These are phyloP conservation scores for Stictonetta naevosa DNA, from an alignment of 2,113 vertebrate genomes.

Conservation along the genomic window DNA sequence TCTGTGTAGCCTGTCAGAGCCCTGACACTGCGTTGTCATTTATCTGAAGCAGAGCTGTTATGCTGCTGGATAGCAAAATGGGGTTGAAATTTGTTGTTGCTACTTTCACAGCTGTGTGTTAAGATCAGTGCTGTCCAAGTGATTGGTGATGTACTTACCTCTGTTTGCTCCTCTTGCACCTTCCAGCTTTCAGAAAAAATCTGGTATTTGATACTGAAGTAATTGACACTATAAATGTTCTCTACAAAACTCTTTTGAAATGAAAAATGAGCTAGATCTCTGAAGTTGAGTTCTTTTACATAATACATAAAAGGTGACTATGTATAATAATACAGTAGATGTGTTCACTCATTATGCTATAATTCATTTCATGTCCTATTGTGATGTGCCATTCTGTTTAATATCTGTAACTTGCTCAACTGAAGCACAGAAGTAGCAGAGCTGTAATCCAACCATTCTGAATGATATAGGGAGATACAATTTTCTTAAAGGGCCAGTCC, in stretches of 20 bases:
- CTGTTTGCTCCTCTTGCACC: background rate
- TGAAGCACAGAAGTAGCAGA: conserved; percentile 25
- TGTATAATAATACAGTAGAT: background rate
- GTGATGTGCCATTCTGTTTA: conserved; percentile 27
- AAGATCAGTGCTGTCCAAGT: background rate
- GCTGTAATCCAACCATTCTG: background rate
- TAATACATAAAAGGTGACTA: conserved; percentile 7
- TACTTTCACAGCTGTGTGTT: background rate
- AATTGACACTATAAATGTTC: background rate
- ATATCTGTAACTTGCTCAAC: conserved; percentile 6
- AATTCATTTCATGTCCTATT: conserved; percentile 26
- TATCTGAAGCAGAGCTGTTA: background rate
- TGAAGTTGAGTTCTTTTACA: conserved; percentile 17
- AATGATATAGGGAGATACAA: background rate
- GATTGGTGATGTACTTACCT: background rate
- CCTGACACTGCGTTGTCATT: background rate
- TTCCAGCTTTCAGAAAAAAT: background rate
- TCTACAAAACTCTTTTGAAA: conserved; percentile 14
- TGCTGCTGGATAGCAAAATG: background rate
- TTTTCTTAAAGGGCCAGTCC: background rate
- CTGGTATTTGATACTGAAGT: background rate
- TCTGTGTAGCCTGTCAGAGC: background rate
- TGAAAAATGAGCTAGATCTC: background rate
- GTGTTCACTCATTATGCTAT: background rate
- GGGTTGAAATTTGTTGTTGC: background rate